Base-by-base conservation (phyloP, 2,797 vertebrate genomes). In the Gambelia wislizenii region DNA sequence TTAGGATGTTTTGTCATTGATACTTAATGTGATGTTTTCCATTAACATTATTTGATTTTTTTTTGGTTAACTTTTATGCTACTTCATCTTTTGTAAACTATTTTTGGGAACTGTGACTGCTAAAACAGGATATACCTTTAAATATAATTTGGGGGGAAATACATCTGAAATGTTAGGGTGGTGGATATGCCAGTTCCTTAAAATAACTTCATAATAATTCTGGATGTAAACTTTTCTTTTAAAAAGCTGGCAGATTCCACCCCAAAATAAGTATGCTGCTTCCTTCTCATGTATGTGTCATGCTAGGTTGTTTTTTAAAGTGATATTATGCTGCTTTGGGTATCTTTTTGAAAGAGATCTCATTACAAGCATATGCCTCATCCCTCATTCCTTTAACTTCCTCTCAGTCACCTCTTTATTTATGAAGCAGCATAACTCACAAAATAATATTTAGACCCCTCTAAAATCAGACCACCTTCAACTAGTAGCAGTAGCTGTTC, bases 171-270 rank as follows among this genome's bases (percentile, higher is more conserved):
- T 61, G 16, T 61, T 20, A 47, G 5, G 16, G 3, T 61, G 25
- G 33, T 6, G 69, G 74, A 84, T 70, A 36, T 22, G 8, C 6
- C 61, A 83, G 13, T 22, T 81, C 56, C 42, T 56, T n/a, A n/a
- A n/a, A n/a, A 52, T 52, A 52, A 52, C 52, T 52, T 52, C 13
- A 52, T 6, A 61, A 61, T 22, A 61, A 61, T 39, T 72, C 86
- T 52, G 86, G 3, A 0, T 25, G 36, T 1, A 0, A 0, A 67
- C n/a, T 14, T 13, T 22, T 52, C 42, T 59, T 39, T 86, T 0
- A 33, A 36, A n/a, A 67, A 69, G 2, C 59, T 67, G 3, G 22
- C 18, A 85, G 86, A 54, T 14, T 36, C 5, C 18, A 67, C 82
- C n/a, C n/a, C 14, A 20, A 80, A 13, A 59, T 5, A 87, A 83